A percentile compares a stretch with the other conserved stretches of the same genome.
phyloP scores from a whole-genome alignment of 2,888 invertebrate genomes.

The Sympetrum striolatum region DNA sequence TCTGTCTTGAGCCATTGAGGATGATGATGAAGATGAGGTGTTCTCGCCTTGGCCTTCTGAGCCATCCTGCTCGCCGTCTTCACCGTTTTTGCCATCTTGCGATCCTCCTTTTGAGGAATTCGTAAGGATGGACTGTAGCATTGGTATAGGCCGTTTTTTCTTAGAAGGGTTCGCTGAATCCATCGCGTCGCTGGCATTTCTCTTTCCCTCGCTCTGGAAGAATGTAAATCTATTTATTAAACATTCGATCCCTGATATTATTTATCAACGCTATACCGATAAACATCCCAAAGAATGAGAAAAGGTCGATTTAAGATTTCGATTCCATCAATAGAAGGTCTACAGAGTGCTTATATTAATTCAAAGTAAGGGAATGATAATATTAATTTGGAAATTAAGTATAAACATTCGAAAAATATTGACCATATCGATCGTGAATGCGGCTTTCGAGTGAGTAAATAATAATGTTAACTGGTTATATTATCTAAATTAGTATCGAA shows the following conservation, averaged over 20 bases:
- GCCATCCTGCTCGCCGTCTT: conserved; percentile 1
- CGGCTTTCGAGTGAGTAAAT: too few relatives aligned
- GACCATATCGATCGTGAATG: too few relatives aligned
- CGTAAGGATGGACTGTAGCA: conserved; percentile 48
- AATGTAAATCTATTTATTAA: not conserved
- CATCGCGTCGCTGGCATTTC: conserved; percentile 23
- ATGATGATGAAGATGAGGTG: not conserved
- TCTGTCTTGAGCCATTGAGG: conserved; percentile 5
- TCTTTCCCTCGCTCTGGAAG: not conserved
- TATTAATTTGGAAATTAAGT: too few relatives aligned
- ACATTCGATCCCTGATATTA: not conserved
- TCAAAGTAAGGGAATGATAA: too few relatives aligned
- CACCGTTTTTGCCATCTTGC: conserved; percentile 6
- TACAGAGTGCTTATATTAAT: too few relatives aligned
- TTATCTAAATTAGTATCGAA: too few relatives aligned
- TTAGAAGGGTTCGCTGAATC: conserved; percentile 45
- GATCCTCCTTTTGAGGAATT: conserved; percentile 6
- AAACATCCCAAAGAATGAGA: too few relatives aligned
- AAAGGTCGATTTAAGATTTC: too few relatives aligned
- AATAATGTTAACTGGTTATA: too few relatives aligned
- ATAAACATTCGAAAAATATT: too few relatives aligned
- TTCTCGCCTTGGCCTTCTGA: conserved; percentile 37
- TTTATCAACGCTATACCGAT: too few relatives aligned
- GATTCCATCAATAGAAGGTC: too few relatives aligned
- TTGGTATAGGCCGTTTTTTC: conserved; percentile 47